Evolutionary conservation across 2,113 vertebrate genomes (phyloP).

Genomic region (Mixornis gularis): DNA sequence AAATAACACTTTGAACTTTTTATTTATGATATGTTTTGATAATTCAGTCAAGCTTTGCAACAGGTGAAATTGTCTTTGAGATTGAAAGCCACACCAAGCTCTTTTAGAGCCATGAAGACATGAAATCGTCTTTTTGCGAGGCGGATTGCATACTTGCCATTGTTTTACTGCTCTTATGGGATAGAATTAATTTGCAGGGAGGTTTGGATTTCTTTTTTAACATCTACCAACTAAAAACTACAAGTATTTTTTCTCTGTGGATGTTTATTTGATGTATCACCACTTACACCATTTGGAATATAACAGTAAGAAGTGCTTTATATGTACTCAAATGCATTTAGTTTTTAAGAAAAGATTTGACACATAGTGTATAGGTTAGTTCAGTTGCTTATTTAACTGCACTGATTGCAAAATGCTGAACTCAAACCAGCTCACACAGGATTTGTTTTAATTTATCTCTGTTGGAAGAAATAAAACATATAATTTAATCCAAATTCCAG

Average conservation of each 20-base stretch:
- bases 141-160: background rate
- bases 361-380: background rate
- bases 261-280: background rate
- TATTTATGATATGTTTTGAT: background rate
- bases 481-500: conserved; percentile 17
- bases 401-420: conserved; percentile 2
- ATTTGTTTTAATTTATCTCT: conserved; percentile 36
- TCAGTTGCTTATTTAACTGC: background rate
- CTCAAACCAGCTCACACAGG: background rate
- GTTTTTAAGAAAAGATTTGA: background rate
- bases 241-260: background rate
- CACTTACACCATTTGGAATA: background rate
- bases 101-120: background rate
- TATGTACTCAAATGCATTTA: background rate
- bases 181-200: background rate
- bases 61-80: background rate
- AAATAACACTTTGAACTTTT: background rate
- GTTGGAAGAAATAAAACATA: conserved; percentile 17
- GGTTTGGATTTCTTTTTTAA: background rate
- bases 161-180: background rate
- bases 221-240: background rate
- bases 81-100: background rate
- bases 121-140: background rate
- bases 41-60: background rate
- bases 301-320: background rate